Conservation (phyloP, 2,888 invertebrate genomes). For the Drosophila siamana region DNA sequence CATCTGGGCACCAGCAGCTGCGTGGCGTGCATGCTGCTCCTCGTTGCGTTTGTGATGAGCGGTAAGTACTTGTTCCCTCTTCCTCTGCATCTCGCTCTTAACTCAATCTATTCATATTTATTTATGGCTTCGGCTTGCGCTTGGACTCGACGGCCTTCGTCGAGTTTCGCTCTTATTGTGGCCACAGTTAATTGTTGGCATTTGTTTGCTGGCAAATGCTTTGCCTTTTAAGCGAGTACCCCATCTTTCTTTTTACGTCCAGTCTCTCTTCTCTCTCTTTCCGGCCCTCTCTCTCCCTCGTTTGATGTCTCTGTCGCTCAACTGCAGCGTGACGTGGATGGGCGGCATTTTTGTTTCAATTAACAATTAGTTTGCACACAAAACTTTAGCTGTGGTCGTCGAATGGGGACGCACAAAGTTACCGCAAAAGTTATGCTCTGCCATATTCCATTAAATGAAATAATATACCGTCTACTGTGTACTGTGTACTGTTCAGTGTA, state of each 20-base stretch:
- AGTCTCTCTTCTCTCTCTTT: neutral
- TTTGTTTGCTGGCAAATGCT: slow-evolving; percentile 67
- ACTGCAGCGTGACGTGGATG: slow-evolving; percentile 14
- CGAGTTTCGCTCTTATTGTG: slow-evolving; percentile 66
- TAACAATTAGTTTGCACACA: slow-evolving; percentile 70
- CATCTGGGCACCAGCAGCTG: slow-evolving; percentile 66
- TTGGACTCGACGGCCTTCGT: neutral
- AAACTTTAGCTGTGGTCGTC: slow-evolving; percentile 43
- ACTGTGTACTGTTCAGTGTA: too few relatives aligned
- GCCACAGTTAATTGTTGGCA: slow-evolving; percentile 75
- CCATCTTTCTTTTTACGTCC: slow-evolving; percentile 3
- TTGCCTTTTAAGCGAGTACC: slow-evolving; percentile 12
- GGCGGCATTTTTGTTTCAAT: slow-evolving; percentile 68
- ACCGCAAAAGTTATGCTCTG: slow-evolving; percentile 43
- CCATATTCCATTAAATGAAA: slow-evolving; percentile 62
- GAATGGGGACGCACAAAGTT: slow-evolving; percentile 36
- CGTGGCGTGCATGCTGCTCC: slow-evolving; percentile 69
- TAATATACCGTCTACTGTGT: slow-evolving; percentile 44
- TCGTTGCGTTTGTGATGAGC: slow-evolving; percentile 78
- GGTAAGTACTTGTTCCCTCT: slow-evolving; percentile 69
- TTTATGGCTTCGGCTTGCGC: slow-evolving; percentile 40
- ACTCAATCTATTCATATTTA: slow-evolving; percentile 17
- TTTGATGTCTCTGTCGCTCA: slow-evolving; percentile 7
- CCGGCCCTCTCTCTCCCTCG: too few relatives aligned
- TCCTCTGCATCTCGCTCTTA: neutral